These are phyloP conservation scores for Oreochromis tanganicae DNA, from an alignment of 2,113 vertebrate genomes.

Conservation along the genomic window DNA sequence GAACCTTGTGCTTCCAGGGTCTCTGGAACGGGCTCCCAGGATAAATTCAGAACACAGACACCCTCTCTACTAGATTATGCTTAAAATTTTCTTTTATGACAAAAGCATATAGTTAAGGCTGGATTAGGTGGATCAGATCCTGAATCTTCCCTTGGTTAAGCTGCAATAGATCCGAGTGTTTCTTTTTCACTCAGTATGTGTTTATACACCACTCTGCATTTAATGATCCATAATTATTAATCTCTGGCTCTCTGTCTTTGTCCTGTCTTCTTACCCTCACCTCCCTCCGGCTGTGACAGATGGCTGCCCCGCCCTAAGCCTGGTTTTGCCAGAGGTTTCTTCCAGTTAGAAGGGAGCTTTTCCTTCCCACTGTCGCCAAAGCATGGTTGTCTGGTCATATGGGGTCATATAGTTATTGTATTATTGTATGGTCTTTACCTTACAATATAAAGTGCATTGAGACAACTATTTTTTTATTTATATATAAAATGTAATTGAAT, in stretches of 20 bases:
- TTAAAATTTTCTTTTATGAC: not conserved
- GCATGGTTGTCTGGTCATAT: not conserved
- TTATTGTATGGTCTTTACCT: not conserved
- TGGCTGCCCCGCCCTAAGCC: not conserved
- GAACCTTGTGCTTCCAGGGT: not conserved
- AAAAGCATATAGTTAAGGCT: not conserved
- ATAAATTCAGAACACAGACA: not conserved
- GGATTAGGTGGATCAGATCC: not conserved
- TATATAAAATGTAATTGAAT: not conserved
- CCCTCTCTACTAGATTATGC: not conserved
- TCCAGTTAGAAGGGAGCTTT: not conserved
- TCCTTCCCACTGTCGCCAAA: not conserved
- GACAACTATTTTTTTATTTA: not conserved
- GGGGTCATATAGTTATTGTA: not conserved
- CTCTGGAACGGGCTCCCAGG: not conserved
- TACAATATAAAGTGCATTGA: not conserved
- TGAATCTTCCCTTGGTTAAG: not conserved
- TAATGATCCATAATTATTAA: not conserved
- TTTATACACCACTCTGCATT: not conserved
- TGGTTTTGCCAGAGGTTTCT: not conserved
- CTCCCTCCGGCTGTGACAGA: not conserved
- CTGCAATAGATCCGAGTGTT: not conserved
- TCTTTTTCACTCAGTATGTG: not conserved
- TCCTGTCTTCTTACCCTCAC: not conserved
- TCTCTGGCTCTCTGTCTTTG: not conserved